Evolutionary conservation across 2,113 vertebrate species (phyloP).

Genomic region (Heloderma charlesbogerti): DNA sequence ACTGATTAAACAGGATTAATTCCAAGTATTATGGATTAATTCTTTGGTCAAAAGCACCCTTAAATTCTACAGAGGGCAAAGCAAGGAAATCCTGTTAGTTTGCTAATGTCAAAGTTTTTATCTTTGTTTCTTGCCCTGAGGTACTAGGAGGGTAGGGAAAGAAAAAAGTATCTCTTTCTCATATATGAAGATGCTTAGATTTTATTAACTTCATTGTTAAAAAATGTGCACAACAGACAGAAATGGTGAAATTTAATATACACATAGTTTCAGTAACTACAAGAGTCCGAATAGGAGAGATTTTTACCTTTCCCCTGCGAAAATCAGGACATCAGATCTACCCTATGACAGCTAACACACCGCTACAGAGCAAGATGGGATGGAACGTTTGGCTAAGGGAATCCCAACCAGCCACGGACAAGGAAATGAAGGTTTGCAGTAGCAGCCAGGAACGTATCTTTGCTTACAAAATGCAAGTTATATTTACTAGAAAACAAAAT

Average conservation of each 20-base stretch:
- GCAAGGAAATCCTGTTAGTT: neutral
- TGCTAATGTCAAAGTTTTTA: neutral
- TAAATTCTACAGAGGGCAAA: neutral
- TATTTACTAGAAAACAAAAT: neutral
- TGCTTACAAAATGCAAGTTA: neutral
- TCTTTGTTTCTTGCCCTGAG: neutral
- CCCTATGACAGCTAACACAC: neutral
- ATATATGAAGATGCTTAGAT: too few relatives aligned
- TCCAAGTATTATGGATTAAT: neutral
- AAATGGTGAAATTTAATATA: neutral
- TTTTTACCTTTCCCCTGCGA: neutral
- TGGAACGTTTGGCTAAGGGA: neutral
- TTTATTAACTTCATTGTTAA: too few relatives aligned
- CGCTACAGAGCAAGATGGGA: neutral
- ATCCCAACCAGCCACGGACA: neutral
- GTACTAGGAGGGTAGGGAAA: neutral
- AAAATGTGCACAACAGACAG: neutral
- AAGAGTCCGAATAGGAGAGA: neutral
- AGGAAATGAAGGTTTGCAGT: neutral
- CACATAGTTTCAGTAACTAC: neutral
- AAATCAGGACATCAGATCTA: neutral
- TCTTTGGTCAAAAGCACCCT: neutral
- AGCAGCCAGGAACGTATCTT: neutral
- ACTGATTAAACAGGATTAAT: neutral
- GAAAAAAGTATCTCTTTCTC: neutral